Evolutionary conservation across 1,140 invertebrate genomes (phyloP), one percentile per base, ranked within the genome.

Genomic region (Piezodorus guildinii): DNA sequence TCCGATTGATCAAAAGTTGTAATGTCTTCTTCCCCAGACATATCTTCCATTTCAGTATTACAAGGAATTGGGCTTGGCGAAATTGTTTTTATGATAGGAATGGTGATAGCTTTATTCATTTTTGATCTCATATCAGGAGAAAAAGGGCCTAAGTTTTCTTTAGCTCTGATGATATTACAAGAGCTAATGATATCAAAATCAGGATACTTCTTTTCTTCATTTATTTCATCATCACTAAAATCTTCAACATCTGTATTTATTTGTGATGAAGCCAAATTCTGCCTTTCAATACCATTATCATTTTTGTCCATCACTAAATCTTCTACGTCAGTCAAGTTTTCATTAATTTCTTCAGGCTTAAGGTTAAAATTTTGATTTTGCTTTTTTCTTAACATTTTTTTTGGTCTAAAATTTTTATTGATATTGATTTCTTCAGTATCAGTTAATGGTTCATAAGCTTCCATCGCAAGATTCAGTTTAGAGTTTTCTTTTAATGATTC

Each of bases 341-440:
- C 54, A 19, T 15, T 63, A 10, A 62, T 62, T 62, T 62, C 23
- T 54, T 61, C 16, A 8, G 56, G 9, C 19, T 45, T 62, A 21
- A 23, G 45, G 5, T 49, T 16, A 58, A 5, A n/a, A 10, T 6
- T 49, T 10, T 49, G 1, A 6, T 49, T 16, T 15, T 58, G 21
- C 6, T 27, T 58, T 58, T 23, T 49, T 45, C 23, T 39, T 1
- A 39, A 39, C 15, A 56, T 19, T 54, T 30, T 65, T 65, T 67
- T 39, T n/a, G 30, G 16, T 17, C 4, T 16, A 5, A 10, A 2
- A 14, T 23, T 49, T 16, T n/a, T 27, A 15, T 0, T 15, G 15
- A 78, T 63, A 62, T 74, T 71, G 34, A 80, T 70, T 59, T 80
- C 79, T 70, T 81, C 79, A 1, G 77, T 78, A 68, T 80, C 79